Evolutionary conservation across 2,888 invertebrate genomes (phyloP), one percentile per base, ranked within the genome.

Genomic region (Limulus polyphemus): DNA sequence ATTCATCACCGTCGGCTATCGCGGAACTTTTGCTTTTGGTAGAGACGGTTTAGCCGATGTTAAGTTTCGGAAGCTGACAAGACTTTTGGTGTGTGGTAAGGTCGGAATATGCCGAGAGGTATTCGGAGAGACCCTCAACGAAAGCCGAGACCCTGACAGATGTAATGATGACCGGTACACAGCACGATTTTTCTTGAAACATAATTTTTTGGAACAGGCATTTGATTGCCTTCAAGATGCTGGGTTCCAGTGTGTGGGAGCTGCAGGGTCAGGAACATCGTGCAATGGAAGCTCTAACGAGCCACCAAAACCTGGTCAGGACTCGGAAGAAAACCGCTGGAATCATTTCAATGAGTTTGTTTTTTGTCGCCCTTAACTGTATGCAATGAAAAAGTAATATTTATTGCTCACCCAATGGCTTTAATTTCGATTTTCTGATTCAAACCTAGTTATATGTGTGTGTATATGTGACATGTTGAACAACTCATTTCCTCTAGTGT

Each of bases 301-400:
- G 49, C 91, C 91, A 71, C 82, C 92, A 56, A 97, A 97, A 74
- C 94, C 95, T 0, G 95, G 97, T 50, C 90, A 94, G 69, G 98
- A 99, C 77, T 86, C 90, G 46, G 99, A 99, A 78, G 99, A 99
- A 77, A 93, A 93, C 77, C 91, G 95, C 76, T 99, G 99, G 99
- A 95, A 97, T 78, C 99, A 99, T 78, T 99, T 99, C 83, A 99
- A 99, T 82, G 99, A 99, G 82, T 99, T 97, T 78, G 90, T 97
- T 70, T 99, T 94, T 79, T 85, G 89, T 73, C 84, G 94, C 62
- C 69, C 69, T 54, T 74, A 63, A 71, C 7, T 32, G 7, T 32
- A 7, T 32, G 32, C 32, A 32, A 32, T 32, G 32, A 32, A 32
- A 32, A 3, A 32, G 32, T 32, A 32, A 32, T 32, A 32, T 32